These are phyloP conservation scores for Acholoe squamosa DNA, from an alignment of 2,888 invertebrate genomes.

Conservation along the genomic window DNA sequence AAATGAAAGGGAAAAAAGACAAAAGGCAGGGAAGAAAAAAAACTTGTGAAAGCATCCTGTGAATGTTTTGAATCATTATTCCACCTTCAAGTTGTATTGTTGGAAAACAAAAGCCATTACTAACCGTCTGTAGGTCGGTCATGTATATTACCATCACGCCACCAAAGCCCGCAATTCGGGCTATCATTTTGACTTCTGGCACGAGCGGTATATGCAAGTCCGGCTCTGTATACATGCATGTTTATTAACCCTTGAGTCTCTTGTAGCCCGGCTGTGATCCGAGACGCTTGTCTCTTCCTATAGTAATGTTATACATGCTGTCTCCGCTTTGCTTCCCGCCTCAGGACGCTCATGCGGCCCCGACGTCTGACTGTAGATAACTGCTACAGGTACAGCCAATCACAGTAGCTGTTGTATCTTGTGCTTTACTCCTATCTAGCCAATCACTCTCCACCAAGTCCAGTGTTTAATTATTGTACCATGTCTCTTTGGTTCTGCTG, in stretches of 20 bases:
- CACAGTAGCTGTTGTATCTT: conserved; percentile 49
- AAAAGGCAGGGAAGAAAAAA: too few species aligned
- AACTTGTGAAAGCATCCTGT: not conserved
- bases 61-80: not conserved
- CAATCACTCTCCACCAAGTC: not conserved
- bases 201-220: too few species aligned
- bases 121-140: not conserved
- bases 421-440: not conserved
- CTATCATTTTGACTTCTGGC: too few species aligned
- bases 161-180: too few species aligned
- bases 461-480: not conserved
- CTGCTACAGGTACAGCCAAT: conserved; percentile 64
- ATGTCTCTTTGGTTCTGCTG: not conserved
- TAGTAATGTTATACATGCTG: not conserved
- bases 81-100: not conserved
- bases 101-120: not conserved
- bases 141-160: too few species aligned
- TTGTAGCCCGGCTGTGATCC: too few species aligned
- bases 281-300: not conserved
- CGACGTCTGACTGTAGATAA: conserved; percentile 64
- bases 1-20: too few species aligned
- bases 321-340: conserved; percentile 21
- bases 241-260: too few species aligned
- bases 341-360: conserved; percentile 37
- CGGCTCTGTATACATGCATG: too few species aligned